A percentile compares a stretch with the other conserved stretches of the same genome.
phyloP scores from a whole-genome alignment of 2,888 invertebrate species.

The Minunthozetes semirufus region DNA sequence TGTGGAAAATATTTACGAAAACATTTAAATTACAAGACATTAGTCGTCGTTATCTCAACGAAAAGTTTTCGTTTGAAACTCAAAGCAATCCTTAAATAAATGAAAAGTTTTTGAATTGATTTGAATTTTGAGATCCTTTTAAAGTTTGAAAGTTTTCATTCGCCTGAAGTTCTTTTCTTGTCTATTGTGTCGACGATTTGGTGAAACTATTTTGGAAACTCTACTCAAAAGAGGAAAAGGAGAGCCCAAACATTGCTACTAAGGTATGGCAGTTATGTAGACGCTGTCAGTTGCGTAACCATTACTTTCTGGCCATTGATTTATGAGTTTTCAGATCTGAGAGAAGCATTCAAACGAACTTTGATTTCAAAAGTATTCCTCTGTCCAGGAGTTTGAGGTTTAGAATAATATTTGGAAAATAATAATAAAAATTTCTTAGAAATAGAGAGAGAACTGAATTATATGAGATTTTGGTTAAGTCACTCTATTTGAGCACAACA shows the following conservation, averaged over 20 bases:
- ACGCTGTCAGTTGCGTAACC: conserved; percentile 22
- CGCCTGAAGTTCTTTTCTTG: background rate
- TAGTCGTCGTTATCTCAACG: conserved; percentile 9
- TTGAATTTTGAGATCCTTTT: background rate
- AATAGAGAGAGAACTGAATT: background rate
- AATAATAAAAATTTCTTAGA: background rate
- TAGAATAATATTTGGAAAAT: background rate
- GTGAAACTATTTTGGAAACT: background rate
- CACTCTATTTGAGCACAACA: background rate
- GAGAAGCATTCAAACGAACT: background rate
- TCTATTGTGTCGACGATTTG: background rate
- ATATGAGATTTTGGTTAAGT: background rate
- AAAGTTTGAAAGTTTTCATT: background rate
- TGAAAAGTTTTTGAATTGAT: conserved; percentile 4
- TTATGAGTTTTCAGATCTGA: background rate
- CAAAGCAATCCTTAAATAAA: background rate
- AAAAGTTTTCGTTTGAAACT: background rate
- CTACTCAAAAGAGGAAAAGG: background rate
- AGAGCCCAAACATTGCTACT: background rate
- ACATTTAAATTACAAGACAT: conserved; percentile 5
- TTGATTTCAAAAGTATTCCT: background rate
- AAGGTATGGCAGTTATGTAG: conserved; percentile 28
- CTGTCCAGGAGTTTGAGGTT: background rate
- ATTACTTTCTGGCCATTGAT: background rate
- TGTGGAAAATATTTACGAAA: background rate